These are phyloP conservation scores for Lanius collurio DNA, from an alignment of 2,113 vertebrate genomes.

Conservation along the genomic window DNA sequence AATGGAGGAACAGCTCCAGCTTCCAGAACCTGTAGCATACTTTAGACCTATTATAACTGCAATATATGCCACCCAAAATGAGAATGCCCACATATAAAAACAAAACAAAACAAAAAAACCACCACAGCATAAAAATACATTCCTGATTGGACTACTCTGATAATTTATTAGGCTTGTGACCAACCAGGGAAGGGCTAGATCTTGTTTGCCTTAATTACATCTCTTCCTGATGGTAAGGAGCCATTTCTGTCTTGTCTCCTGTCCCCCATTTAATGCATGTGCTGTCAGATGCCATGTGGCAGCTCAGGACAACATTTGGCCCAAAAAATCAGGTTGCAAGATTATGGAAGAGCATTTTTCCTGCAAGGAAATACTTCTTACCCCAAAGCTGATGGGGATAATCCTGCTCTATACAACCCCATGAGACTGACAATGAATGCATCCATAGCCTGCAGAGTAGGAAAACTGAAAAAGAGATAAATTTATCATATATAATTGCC, in stretches of 20 bases:
- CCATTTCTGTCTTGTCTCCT: not conserved
- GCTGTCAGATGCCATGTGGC: not conserved
- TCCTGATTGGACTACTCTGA: not conserved
- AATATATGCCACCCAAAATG: not conserved
- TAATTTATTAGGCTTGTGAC: conserved; percentile 10
- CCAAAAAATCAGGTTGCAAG: not conserved
- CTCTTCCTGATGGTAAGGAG: not conserved
- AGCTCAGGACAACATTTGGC: not conserved
- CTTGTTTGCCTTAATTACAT: conserved; percentile 44
- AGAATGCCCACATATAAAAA: not conserved
- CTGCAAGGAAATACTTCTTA: not conserved
- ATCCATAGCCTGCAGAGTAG: not conserved
- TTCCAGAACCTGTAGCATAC: conserved; percentile 75
- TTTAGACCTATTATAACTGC: conserved; percentile 15
- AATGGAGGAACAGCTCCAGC: conserved; percentile 66
- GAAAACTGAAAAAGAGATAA: not conserved
- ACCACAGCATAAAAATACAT: not conserved
- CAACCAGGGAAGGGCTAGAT: conserved; percentile 37
- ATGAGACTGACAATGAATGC: not conserved
- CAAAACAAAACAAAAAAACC: not conserved
- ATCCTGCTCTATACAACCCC: not conserved
- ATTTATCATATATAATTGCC: not conserved
- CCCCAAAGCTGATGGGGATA: not conserved
- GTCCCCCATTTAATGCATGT: not conserved
- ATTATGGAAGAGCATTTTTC: not conserved